phyloP scores from a whole-genome alignment of 35 echinoderm and acorn worm genomes.

The Lytechinus pictus region DNA sequence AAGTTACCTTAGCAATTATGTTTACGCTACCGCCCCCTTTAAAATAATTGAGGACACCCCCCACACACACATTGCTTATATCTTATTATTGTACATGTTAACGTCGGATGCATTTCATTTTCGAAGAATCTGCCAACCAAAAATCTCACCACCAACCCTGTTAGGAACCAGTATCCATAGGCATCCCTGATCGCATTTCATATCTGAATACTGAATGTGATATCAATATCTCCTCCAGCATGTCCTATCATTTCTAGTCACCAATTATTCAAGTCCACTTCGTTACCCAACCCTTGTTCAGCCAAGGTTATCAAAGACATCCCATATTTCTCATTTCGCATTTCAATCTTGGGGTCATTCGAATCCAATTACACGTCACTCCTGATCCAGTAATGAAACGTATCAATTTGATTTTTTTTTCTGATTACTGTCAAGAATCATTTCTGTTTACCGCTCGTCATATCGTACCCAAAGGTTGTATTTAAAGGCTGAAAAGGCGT shows the following conservation, averaged over 20 bases:
- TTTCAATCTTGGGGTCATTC: not conserved
- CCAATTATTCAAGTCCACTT: not conserved
- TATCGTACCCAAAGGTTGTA: not conserved
- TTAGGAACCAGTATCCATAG: not conserved
- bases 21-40: too few relatives aligned
- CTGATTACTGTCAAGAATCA: not conserved
- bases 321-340: not conserved
- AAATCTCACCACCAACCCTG: not conserved
- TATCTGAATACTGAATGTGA: not conserved
- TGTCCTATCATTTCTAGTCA: not conserved
- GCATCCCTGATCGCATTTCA: not conserved
- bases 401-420: not conserved
- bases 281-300: not conserved
- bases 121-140: too few relatives aligned
- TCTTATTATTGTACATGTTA: too few relatives aligned
- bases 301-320: not conserved
- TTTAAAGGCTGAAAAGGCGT: not conserved
- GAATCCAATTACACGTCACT: not conserved
- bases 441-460: not conserved
- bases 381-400: not conserved
- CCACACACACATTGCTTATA: too few relatives aligned
- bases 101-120: too few relatives aligned
- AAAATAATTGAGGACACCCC: too few relatives aligned
- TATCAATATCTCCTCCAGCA: not conserved
- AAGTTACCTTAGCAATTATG: too few relatives aligned